Evolutionary conservation across 2,113 vertebrate species (phyloP).

Genomic region (Sturnira hondurensis): DNA sequence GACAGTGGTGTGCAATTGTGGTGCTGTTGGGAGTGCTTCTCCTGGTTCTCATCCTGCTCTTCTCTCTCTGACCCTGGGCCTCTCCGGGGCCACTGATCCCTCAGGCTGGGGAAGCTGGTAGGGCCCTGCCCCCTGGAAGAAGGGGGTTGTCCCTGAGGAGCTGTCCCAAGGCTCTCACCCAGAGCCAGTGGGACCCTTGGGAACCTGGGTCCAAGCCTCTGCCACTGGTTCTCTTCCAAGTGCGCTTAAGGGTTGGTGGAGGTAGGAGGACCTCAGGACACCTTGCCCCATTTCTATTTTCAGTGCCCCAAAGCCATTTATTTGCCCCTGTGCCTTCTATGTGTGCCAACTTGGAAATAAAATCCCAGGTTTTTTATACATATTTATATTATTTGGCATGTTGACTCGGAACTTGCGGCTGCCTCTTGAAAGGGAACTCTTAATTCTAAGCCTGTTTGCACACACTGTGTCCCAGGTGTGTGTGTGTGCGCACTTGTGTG

Average conservation of each 20-base stretch:
- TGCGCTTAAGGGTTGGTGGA: not conserved
- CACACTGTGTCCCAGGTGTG: not conserved
- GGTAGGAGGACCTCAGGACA: not conserved
- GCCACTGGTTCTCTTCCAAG: not conserved
- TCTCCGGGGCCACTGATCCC: not conserved
- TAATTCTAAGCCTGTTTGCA: not conserved
- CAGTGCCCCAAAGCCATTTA: not conserved
- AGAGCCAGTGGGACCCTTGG: not conserved
- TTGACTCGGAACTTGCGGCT: not conserved
- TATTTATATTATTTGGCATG: not conserved
- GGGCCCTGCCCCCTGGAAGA: not conserved
- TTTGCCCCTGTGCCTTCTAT: not conserved
- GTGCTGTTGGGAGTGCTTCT: slow-evolving; percentile 81
- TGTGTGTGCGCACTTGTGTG: rapidly evolving
- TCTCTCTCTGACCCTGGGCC: slow-evolving; percentile 76
- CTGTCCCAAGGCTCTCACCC: not conserved
- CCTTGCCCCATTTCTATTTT: not conserved
- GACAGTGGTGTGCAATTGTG: slow-evolving; percentile 86
- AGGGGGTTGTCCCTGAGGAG: not conserved
- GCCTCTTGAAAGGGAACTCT: not conserved
- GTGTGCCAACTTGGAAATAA: slow-evolving; percentile 52
- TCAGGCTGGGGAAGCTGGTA: not conserved
- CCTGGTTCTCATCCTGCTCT: slow-evolving; percentile 83
- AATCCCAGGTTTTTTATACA: not conserved
- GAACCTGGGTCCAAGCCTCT: not conserved